Evolutionary conservation across 2,888 invertebrate species (phyloP).

Genomic region (Glaucopsyche alexis): DNA sequence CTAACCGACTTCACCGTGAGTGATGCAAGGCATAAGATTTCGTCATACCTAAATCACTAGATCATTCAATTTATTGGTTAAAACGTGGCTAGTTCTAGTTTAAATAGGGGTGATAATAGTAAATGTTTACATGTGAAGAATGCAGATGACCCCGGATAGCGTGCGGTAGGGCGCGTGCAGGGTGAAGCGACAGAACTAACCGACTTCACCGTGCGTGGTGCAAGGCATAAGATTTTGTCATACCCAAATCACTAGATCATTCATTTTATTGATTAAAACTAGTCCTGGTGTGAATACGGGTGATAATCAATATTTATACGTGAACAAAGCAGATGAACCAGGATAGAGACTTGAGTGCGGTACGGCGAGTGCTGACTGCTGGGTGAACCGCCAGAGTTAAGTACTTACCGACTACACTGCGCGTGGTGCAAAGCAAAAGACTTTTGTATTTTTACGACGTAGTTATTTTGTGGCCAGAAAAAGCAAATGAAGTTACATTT

Average conservation of each 20-base stretch:
- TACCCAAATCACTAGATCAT: too few species aligned
- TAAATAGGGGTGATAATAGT: constrained; percentile 13
- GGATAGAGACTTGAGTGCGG: constrained; percentile 3
- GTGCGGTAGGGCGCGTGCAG: neutral
- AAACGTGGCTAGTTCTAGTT: neutral
- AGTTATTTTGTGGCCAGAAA: too few species aligned
- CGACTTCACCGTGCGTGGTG: neutral
- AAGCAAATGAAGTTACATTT: too few species aligned
- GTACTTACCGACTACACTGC: neutral
- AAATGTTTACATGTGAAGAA: constrained; percentile 19
- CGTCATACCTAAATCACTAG: too few species aligned
- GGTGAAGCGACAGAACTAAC: constrained; percentile 2
- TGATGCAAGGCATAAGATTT: neutral
- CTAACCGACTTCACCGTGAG: neutral
- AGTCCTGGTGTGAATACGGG: neutral
- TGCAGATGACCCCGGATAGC: constrained; percentile 20
- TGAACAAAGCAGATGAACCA: constrained; percentile 12
- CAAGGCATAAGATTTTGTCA: neutral
- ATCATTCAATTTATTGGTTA: neutral
- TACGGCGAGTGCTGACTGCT: neutral
- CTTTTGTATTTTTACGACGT: too few species aligned
- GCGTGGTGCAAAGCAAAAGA: neutral
- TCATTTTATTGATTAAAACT: neutral
- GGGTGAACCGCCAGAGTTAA: neutral
- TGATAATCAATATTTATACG: constrained; percentile 12